A percentile compares a stretch with the other conserved stretches of the same genome.
These are phyloP conservation scores for Semnornis frantzii DNA, from an alignment of 2,113 vertebrate species.

Conservation along the genomic window DNA sequence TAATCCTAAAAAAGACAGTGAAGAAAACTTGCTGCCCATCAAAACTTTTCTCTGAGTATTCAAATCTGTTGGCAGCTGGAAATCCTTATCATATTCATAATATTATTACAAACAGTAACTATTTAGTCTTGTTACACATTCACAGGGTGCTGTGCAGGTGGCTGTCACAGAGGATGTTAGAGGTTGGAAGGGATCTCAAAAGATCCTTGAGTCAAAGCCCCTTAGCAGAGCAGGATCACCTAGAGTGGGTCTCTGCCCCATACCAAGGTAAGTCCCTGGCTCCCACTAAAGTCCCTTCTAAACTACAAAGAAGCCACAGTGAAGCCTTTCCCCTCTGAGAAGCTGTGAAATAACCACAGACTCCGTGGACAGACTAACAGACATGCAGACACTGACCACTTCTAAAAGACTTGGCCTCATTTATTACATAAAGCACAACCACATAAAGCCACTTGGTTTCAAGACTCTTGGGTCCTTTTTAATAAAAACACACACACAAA, in stretches of 20 bases:
- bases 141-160: not conserved
- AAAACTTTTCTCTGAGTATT: not conserved
- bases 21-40: not conserved
- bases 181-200: too few relatives aligned
- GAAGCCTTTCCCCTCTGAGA: not conserved
- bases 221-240: too few relatives aligned
- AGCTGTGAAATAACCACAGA: not conserved
- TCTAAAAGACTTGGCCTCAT: not conserved
- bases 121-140: not conserved
- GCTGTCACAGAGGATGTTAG: not conserved
- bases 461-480: not conserved
- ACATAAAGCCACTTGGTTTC: not conserved
- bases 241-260: not conserved
- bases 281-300: not conserved
- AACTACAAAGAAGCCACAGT: rapidly evolving
- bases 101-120: not conserved
- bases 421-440: not conserved
- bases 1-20: not conserved
- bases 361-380: not conserved
- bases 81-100: not conserved
- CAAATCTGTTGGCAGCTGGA: not conserved
- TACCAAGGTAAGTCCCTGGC: too few relatives aligned
- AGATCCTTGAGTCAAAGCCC: too few relatives aligned
- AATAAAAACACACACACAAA: not conserved
- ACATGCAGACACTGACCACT: not conserved